Base-by-base conservation (phyloP, 2,888 invertebrate genomes). In the Torymus tubicola region DNA sequence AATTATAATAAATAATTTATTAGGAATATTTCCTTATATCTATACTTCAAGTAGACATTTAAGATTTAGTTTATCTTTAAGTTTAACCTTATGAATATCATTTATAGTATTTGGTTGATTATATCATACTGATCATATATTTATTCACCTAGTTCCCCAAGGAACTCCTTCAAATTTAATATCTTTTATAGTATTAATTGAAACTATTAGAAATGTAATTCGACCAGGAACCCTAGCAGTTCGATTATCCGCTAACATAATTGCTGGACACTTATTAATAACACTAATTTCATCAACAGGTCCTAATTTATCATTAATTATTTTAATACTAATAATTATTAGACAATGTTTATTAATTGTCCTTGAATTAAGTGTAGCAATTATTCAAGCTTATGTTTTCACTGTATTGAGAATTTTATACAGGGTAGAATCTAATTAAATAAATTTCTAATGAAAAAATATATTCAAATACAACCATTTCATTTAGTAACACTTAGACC, bases 241-340 rank as follows among this genome's bases (percentile, higher is more conserved):
- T 80, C 95, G 95, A 84, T 87, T 95, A 92, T 93, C 94, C 5
- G 95, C 95, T n/a, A 95, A 95, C 92, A 95, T 95, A 93, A 94
- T 95, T 92, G 94, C 95, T 0, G 95, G 95, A 0, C 94, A 95
- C 89, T 88, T 95, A 90, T 84, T 95, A 88, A 89, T 95, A 92
- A 94, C 94, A 1, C 84, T 95, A 85, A 86, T 94, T 87, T 92
- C 93, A n/a, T n/a, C n/a, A n/a, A n/a, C n/a, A n/a, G n/a, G n/a
- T n/a, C n/a, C n/a, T n/a, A n/a, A n/a, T n/a, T n/a, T 80, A 91
- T 92, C 83, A 92, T 94, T 42, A 93, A 94, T 89, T 90, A 92
- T 87, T 93, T 91, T 90, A 91, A 92, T 85, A 89, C 89, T 84
- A 91, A 91, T 84, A 94, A 90, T 88, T 94, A 86, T 87, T n/a